Percentiles rank a stretch among this genome's conserved stretches.
phyloP scores from a whole-genome alignment of 2,888 invertebrate species.

The Cylloceria caligata region DNA sequence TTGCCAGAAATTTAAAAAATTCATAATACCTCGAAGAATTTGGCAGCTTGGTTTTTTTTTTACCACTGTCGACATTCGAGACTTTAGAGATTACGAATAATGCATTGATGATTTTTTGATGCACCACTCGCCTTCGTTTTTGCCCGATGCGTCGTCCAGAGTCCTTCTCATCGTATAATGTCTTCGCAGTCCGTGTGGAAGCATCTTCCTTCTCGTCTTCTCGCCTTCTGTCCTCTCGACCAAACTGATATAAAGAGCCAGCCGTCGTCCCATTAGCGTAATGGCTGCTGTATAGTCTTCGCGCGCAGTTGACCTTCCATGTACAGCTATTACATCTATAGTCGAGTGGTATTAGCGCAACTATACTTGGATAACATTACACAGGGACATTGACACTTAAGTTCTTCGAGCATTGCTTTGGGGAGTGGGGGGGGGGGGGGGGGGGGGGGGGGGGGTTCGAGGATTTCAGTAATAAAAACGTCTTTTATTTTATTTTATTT shows the following conservation, averaged over 20 bases:
- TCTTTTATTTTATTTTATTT: no score
- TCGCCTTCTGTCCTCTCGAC: conserved; percentile 55
- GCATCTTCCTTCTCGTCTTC: conserved; percentile 35
- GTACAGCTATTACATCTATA: conserved; percentile 11
- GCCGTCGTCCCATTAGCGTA: conserved; percentile 81
- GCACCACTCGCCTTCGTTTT: conserved; percentile 47
- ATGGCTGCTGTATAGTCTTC: conserved; percentile 79
- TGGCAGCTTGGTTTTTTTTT: not conserved
- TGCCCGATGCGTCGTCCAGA: conserved; percentile 24
- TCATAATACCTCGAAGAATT: not conserved
- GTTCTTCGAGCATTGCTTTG: not conserved
- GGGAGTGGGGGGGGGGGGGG: no score
- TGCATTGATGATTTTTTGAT: conserved; percentile 69
- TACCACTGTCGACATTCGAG: not conserved
- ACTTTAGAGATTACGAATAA: conserved; percentile 76
- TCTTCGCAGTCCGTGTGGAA: conserved; percentile 26
- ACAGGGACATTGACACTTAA: not conserved
- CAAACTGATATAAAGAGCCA: conserved; percentile 78
- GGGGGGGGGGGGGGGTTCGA: no score
- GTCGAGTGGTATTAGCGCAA: conserved; percentile 9
- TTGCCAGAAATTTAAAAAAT: not conserved
- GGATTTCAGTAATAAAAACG: no score
- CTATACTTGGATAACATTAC: conserved; percentile 11
- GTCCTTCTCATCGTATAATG: conserved; percentile 23
- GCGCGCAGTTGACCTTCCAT: conserved; percentile 64